Evolutionary conservation across 1,140 invertebrate genomes (phyloP), one percentile per base, ranked within the genome.

Genomic region (Trachymyrmex septentrionalis): DNA sequence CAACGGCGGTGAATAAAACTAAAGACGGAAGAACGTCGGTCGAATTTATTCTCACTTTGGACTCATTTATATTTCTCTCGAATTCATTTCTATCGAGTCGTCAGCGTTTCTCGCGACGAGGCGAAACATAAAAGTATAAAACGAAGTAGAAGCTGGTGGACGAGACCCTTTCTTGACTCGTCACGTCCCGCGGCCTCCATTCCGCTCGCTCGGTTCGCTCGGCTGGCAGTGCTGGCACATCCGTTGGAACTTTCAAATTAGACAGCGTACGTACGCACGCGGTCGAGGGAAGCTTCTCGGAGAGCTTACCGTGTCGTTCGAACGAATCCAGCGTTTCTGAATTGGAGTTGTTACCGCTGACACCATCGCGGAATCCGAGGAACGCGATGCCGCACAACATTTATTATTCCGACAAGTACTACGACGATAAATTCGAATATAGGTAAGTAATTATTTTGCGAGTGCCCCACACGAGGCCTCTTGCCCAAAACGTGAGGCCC

Each of bases 391-490:
- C 92, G 61, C 50, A 91, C 50, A 86, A 86, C n/a, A 98, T 99
- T 89, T 98, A 98, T 92, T 99, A 99, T 95, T 99, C 98, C 0
- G 97, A 98, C 84, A 99, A 98, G 96, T 99, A 99, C 94, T 97
- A 97, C 93, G 98, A 98, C 93, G 97, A 98, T 85, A 96, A 97
- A 90, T 97, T 97, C 91, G 98, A 98, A 95, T 98, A 98, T 96
- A 97, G 98, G 97, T 98, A 66, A 10, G 64, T 34, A 7, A 63
- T 63, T 7, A 9, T 57, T n/a, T 57, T 16, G 0, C 55, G 55
- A n/a, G 19, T 57, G n/a, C n/a, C 19, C 55, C 55, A n/a, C 7
- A 7, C 0, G 6, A 7, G 34, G 34, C 19, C 14, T 4, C 3
- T 19, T 44, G 3, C 9, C 3, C 12, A 50, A 55, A 55, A 55